phyloP scores from a whole-genome alignment of 2,797 vertebrate genomes.

The Leptodactylus fallax region DNA sequence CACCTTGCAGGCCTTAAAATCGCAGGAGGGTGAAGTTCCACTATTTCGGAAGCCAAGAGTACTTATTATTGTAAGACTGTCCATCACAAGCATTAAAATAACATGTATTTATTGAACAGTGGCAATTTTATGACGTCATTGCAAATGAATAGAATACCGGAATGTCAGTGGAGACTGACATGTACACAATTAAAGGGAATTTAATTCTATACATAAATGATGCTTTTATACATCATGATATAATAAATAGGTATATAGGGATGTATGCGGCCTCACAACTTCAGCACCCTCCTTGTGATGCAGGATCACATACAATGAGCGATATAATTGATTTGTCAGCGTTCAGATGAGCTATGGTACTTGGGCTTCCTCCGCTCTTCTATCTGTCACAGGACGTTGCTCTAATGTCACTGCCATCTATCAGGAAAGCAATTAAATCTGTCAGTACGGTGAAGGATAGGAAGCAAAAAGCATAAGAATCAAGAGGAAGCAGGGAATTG shows the following conservation, averaged over 20 bases:
- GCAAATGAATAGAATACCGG: neutral
- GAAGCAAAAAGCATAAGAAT: neutral
- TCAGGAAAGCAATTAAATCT: slow-evolving; percentile 21
- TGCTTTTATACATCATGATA: neutral
- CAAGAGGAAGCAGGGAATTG: neutral
- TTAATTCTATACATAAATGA: neutral
- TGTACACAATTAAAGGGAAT: neutral
- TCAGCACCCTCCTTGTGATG: neutral
- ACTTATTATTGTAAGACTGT: neutral
- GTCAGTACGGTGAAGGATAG: neutral
- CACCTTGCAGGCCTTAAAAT: neutral
- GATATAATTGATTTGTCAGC: slow-evolving; percentile 32
- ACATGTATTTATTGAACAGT: neutral
- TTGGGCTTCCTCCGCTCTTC: neutral
- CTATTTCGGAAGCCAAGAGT: neutral
- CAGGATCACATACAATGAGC: neutral
- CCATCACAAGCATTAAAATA: neutral
- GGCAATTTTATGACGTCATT: neutral
- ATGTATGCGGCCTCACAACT: slow-evolving; percentile 6
- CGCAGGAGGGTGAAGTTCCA: neutral
- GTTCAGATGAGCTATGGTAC: slow-evolving; percentile 15
- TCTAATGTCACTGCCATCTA: slow-evolving; percentile 10
- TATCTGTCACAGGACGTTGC: slow-evolving; percentile 23
- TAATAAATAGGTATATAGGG: neutral
- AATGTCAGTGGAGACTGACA: neutral